Percentiles rank a stretch among this genome's conserved stretches.
phyloP scores from a whole-genome alignment of 2,113 vertebrate genomes.

The Hydropotes inermis region DNA sequence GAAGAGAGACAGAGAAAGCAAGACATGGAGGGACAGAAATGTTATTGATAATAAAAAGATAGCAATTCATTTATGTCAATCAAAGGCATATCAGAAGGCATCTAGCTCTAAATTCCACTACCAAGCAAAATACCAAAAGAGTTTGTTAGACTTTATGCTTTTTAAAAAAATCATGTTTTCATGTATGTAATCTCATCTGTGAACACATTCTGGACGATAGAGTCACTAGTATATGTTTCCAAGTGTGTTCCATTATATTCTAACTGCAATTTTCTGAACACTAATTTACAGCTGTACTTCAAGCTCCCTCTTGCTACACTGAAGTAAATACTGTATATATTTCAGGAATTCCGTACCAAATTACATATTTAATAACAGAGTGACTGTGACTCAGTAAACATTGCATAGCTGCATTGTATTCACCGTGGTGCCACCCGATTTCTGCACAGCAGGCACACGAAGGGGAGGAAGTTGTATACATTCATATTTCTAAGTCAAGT shows the following conservation, averaged over 20 bases:
- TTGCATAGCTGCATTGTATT: slow-evolving; percentile 29
- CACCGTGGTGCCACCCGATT: not conserved
- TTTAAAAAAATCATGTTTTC: not conserved
- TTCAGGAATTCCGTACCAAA: slow-evolving; percentile 69
- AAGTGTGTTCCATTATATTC: slow-evolving; percentile 69
- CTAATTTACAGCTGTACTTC: slow-evolving; percentile 66
- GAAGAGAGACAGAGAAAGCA: not conserved
- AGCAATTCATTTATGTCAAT: not conserved
- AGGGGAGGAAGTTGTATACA: not conserved
- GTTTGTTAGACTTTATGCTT: not conserved
- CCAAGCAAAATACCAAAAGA: not conserved
- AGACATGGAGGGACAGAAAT: not conserved
- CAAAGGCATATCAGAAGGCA: not conserved
- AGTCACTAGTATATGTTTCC: slow-evolving; percentile 57
- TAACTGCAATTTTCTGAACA: slow-evolving; percentile 65
- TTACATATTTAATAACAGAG: slow-evolving; percentile 73
- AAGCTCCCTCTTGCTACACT: slow-evolving; percentile 43
- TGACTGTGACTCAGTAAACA: slow-evolving; percentile 67
- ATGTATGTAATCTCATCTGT: slow-evolving; percentile 45
- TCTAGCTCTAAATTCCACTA: not conserved
- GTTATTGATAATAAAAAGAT: not conserved
- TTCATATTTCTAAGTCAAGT: slow-evolving; percentile 53
- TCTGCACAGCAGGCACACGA: slow-evolving; percentile 18
- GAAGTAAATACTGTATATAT: slow-evolving; percentile 57
- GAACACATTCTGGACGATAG: slow-evolving; percentile 23